Conservation (phyloP, 2,888 invertebrate species). For the Leucoptera coffeella region DNA sequence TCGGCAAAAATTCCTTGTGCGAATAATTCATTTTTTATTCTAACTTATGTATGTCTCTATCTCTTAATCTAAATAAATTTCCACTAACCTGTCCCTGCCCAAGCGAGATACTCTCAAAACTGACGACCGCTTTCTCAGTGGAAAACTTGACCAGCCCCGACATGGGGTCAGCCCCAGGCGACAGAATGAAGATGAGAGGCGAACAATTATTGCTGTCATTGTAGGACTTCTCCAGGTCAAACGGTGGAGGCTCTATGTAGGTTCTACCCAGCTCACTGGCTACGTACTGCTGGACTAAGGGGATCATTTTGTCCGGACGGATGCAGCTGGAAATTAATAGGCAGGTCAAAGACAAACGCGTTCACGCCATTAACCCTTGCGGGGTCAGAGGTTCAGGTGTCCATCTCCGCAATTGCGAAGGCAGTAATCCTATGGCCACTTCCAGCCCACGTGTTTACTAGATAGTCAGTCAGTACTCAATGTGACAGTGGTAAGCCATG, state of each 20-base stretch:
- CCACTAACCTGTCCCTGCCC: conserved; percentile 74
- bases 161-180: conserved; percentile 92
- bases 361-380: too few relatives aligned
- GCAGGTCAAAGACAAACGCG: too few relatives aligned
- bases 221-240: conserved; percentile 82
- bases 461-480: too few relatives aligned
- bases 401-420: too few relatives aligned
- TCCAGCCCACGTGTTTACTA: too few relatives aligned
- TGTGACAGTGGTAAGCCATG: too few relatives aligned
- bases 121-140: conserved; percentile 67
- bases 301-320: conserved; percentile 85
- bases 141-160: conserved; percentile 83
- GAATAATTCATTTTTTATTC: too few relatives aligned
- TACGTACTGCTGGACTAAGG: conserved; percentile 64
- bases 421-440: too few relatives aligned
- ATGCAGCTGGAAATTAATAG: conserved; percentile 58
- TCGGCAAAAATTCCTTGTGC: too few relatives aligned
- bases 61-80: too few relatives aligned
- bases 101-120: conserved; percentile 70
- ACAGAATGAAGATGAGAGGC: conserved; percentile 86
- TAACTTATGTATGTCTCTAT: too few relatives aligned
- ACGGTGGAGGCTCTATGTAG: conserved; percentile 86
- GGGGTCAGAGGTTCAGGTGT: too few relatives aligned
- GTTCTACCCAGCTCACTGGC: conserved; percentile 68
- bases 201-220: conserved; percentile 78